A percentile compares a stretch with the other conserved stretches of the same genome.
These are phyloP conservation scores for Vulpes vulpes DNA, from an alignment of 2,113 vertebrate genomes.

Conservation along the genomic window DNA sequence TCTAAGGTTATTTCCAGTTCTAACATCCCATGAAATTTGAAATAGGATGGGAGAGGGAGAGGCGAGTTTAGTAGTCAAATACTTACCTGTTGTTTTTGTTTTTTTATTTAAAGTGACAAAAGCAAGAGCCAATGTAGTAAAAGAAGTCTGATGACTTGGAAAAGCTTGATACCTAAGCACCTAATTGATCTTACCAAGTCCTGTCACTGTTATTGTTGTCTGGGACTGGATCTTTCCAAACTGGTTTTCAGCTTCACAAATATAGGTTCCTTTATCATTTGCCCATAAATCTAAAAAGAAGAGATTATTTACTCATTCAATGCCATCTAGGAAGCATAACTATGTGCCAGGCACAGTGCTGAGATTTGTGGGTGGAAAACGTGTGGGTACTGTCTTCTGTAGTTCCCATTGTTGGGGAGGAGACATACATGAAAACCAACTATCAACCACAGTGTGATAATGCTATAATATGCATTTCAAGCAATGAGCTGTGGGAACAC, in stretches of 20 bases:
- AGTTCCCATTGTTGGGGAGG: background rate
- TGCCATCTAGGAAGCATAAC: background rate
- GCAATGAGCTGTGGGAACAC: background rate
- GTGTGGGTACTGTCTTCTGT: background rate
- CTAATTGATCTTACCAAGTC: constrained; percentile 91
- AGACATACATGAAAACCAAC: background rate
- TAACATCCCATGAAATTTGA: background rate
- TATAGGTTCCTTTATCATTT: constrained; percentile 92
- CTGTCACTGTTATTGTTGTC: constrained; percentile 93
- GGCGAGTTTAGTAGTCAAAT: background rate
- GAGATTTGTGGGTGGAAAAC: background rate
- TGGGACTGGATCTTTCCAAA: constrained; percentile 94
- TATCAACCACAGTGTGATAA: background rate
- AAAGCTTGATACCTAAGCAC: background rate
- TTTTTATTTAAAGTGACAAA: background rate
- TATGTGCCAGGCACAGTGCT: background rate
- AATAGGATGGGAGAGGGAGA: background rate
- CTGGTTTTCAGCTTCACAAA: constrained; percentile 97
- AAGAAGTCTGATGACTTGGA: background rate
- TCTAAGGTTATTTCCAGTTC: background rate
- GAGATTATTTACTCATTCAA: background rate
- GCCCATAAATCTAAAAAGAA: constrained; percentile 93
- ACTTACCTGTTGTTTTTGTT: background rate
- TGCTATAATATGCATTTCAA: background rate
- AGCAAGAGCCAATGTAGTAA: background rate